These are phyloP conservation scores for Petrocephalus zakoni DNA, from an alignment of 2,113 vertebrate species.

Conservation along the genomic window DNA sequence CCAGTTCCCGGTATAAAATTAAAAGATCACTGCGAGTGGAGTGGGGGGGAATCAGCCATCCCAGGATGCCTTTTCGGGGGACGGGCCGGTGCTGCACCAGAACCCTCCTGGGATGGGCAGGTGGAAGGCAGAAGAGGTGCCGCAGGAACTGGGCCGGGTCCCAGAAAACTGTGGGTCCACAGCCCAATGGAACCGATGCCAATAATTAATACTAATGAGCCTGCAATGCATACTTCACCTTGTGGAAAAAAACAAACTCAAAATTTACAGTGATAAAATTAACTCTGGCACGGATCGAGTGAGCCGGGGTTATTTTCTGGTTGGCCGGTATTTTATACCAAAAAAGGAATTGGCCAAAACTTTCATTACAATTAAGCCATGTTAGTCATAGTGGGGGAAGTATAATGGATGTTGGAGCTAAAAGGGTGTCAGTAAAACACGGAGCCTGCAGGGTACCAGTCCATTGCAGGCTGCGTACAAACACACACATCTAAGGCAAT, in stretches of 20 bases:
- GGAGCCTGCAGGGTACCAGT: not conserved
- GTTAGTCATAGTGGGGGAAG: not conserved
- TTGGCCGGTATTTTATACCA: not conserved
- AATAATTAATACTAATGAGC: not conserved
- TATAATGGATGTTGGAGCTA: not conserved
- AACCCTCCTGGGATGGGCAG: constrained; percentile 32
- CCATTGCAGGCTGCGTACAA: not conserved
- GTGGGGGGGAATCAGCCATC: constrained; percentile 26
- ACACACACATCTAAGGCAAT: not conserved
- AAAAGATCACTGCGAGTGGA: constrained; percentile 32
- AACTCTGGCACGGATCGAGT: not conserved
- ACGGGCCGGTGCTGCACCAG: constrained; percentile 10
- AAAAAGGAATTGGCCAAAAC: not conserved
- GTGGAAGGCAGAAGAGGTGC: constrained; percentile 29
- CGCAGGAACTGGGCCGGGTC: constrained; percentile 18
- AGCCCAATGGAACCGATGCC: constrained; percentile 5
- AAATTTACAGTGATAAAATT: not conserved
- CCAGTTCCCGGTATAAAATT: constrained; percentile 29
- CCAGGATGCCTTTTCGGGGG: constrained; percentile 23
- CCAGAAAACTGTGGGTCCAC: constrained; percentile 22
- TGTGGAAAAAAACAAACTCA: not conserved
- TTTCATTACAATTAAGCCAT: too few relatives aligned
- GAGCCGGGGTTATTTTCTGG: not conserved
- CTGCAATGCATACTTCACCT: not conserved
- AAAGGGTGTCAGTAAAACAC: not conserved